These are phyloP conservation scores for Gymnarchus niloticus DNA, from an alignment of 2,113 vertebrate genomes.

Conservation along the genomic window DNA sequence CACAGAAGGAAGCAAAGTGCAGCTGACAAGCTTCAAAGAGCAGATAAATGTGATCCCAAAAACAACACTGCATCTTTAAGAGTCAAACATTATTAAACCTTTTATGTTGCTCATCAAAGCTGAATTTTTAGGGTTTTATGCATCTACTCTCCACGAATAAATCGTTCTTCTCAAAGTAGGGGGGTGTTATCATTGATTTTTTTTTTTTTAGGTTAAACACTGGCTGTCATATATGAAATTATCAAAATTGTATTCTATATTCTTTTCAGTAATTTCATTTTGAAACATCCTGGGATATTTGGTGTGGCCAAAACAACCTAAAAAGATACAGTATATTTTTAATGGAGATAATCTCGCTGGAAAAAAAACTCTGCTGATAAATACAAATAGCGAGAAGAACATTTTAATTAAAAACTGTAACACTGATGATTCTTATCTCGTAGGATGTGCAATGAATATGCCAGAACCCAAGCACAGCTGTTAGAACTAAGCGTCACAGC, in stretches of 20 bases:
- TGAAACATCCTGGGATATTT: background rate
- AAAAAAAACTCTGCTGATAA: background rate
- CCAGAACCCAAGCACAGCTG: no score
- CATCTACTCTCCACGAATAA: background rate
- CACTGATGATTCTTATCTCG: background rate
- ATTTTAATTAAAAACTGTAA: conserved; percentile 7
- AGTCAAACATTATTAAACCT: background rate
- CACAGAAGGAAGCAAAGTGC: background rate
- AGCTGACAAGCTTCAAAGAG: background rate
- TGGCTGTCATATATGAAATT: background rate
- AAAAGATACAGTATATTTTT: background rate
- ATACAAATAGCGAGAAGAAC: background rate
- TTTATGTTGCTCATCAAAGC: background rate
- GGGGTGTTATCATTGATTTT: no score
- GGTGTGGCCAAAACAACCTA: background rate
- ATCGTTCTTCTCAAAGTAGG: background rate
- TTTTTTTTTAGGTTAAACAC: background rate
- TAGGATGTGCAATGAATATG: no score
- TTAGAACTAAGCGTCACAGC: no score
- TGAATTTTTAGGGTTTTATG: background rate
- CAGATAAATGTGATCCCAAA: background rate
- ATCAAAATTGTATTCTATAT: background rate
- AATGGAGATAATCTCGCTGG: background rate
- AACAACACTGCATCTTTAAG: no score
- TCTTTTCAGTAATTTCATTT: background rate